Conservation (phyloP, 2,113 vertebrate genomes). For the Microtus montanus region DNA sequence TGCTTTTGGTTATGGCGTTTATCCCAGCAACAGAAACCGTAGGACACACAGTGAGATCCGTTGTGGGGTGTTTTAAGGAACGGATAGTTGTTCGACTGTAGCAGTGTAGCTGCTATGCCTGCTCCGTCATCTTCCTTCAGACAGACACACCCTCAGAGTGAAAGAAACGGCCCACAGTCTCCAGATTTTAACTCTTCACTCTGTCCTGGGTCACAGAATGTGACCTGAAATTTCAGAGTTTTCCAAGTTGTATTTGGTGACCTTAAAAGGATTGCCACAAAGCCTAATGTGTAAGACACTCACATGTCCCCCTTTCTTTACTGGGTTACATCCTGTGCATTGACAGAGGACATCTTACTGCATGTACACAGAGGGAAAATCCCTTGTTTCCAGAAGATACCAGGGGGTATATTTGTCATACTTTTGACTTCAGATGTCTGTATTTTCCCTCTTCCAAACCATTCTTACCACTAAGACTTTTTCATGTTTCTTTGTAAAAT, state of each 20-base stretch:
- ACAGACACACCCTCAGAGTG: not conserved
- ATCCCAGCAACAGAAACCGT: not conserved
- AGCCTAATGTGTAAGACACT: not conserved
- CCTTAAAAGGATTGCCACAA: not conserved
- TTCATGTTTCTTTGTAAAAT: conserved; percentile 62
- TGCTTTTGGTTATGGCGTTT: not conserved
- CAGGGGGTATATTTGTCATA: not conserved
- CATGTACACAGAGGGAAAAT: not conserved
- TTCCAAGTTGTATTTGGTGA: not conserved
- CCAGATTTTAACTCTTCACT: not conserved
- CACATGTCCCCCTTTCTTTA: not conserved
- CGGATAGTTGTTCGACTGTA: not conserved
- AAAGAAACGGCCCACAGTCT: not conserved
- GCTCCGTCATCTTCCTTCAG: not conserved
- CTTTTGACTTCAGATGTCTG: not conserved
- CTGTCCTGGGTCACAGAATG: not conserved
- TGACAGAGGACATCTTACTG: not conserved
- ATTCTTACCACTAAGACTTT: conserved; percentile 1
- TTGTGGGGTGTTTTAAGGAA: not conserved
- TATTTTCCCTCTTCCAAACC: not conserved
- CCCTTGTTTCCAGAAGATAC: not conserved
- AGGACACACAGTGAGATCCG: not conserved
- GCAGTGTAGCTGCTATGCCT: not conserved
- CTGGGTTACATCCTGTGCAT: too few relatives aligned
- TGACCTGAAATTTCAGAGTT: not conserved